Evolutionary conservation across 2,113 vertebrate genomes (phyloP).

Genomic region (Carassius gibelio): DNA sequence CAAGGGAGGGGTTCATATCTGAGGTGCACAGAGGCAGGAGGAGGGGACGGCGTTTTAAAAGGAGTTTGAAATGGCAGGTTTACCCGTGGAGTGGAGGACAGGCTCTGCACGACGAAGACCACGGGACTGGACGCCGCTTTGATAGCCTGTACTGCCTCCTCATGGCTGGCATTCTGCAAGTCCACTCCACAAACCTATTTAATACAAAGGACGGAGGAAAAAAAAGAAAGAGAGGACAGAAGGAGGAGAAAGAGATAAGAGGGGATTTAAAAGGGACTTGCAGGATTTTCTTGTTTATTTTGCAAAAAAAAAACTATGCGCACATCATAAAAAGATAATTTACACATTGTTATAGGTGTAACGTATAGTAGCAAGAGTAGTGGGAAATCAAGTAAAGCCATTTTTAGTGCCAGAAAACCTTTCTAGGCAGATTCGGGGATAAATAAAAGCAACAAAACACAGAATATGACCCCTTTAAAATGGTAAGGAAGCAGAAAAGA

Average conservation of each 20-base stretch:
- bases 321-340: background rate
- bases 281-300: background rate
- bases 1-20: background rate
- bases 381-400: background rate
- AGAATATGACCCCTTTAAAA: background rate
- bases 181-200: conserved; percentile 88
- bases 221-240: background rate
- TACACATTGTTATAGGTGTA: background rate
- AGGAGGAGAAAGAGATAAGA: background rate
- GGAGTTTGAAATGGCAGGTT: conserved; percentile 29
- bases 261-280: background rate
- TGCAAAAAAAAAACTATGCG: too few species aligned
- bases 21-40: conserved; percentile 22
- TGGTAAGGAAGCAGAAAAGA: too few species aligned
- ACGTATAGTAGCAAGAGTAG: background rate
- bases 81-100: conserved; percentile 85
- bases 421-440: background rate
- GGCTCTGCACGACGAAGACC: conserved; percentile 89
- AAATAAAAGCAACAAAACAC: background rate
- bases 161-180: conserved; percentile 85
- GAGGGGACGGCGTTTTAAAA: background rate
- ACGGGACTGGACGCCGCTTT: conserved; percentile 87
- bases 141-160: conserved; percentile 90
- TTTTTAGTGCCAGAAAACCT: background rate
- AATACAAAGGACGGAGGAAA: background rate